Evolutionary conservation across 1,140 invertebrate genomes (phyloP).

Genomic region (Nilaparvata lugens): DNA sequence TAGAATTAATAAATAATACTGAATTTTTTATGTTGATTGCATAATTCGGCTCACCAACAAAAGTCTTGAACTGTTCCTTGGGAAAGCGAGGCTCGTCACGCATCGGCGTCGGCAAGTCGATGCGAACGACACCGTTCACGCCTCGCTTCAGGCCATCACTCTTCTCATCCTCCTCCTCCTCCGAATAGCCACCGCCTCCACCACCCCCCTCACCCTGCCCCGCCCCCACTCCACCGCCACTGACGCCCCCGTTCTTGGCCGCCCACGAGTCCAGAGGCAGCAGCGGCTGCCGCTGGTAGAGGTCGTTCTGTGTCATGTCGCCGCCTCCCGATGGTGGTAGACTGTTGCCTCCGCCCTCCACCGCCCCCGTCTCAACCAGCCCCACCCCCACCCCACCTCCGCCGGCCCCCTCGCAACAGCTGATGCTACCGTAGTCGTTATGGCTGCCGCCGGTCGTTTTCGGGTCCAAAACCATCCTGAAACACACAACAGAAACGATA

Average conservation of each 20-base stretch:
- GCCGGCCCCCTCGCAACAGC: conserved; percentile 27
- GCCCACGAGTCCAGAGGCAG: conserved; percentile 34
- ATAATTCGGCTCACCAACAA: conserved; percentile 45
- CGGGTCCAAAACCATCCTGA: conserved; percentile 46
- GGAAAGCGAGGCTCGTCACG: conserved; percentile 54
- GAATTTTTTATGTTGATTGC: too few species aligned
- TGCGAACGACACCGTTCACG: conserved; percentile 39
- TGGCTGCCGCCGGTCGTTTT: conserved; percentile 39
- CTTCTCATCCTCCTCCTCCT: conserved; percentile 39
- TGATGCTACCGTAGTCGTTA: conserved; percentile 45
- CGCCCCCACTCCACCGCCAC: background rate
- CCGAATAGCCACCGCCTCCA: conserved; percentile 33
- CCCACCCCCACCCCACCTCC: conserved; percentile 19
- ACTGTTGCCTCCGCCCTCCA: conserved; percentile 34
- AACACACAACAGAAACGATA: conserved; percentile 4
- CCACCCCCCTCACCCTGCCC: conserved; percentile 35
- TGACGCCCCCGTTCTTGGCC: conserved; percentile 34
- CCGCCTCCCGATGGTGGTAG: conserved; percentile 38
- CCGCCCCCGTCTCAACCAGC: conserved; percentile 35
- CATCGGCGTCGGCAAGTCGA: conserved; percentile 44
- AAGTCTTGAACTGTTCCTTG: conserved; percentile 61
- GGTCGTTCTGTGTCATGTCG: conserved; percentile 32
- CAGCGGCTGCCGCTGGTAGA: conserved; percentile 43
- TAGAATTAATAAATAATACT: too few species aligned
- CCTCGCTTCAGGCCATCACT: conserved; percentile 34